phyloP scores from a whole-genome alignment of 2,113 vertebrate genomes.

The Puffinus mauretanicus region DNA sequence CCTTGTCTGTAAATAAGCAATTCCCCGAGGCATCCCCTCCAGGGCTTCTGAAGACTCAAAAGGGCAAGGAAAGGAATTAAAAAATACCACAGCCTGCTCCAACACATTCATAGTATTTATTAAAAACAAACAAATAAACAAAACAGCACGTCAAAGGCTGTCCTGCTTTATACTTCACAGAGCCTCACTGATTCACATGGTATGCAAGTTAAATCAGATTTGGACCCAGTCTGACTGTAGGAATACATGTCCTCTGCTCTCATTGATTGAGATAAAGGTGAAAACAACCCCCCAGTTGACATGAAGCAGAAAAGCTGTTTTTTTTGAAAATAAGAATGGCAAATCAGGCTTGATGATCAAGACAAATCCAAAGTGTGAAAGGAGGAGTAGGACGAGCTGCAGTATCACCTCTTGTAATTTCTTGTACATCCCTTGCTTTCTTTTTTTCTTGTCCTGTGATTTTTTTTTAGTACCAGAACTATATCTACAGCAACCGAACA shows the following conservation, averaged over 20 bases:
- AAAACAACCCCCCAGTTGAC: background rate
- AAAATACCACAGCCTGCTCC: background rate
- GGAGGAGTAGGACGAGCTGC: background rate
- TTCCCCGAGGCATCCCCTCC: conserved; percentile 29
- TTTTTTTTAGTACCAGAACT: background rate
- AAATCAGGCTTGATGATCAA: background rate
- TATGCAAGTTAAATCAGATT: background rate
- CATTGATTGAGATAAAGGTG: background rate
- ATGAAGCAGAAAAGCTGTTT: background rate
- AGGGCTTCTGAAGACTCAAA: background rate
- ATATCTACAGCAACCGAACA: background rate
- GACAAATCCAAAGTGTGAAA: background rate
- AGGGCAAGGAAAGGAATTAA: conserved; percentile 25
- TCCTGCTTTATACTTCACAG: background rate
- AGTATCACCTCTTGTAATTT: background rate
- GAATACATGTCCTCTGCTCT: background rate
- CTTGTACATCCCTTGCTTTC: background rate
- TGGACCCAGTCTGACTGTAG: background rate
- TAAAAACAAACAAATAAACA: background rate
- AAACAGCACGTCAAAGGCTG: background rate
- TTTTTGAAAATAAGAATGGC: background rate
- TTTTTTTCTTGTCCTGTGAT: background rate
- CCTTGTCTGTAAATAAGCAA: conserved; percentile 52
- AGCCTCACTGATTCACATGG: background rate
- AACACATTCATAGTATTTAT: background rate